Conservation (phyloP, 64 coral and sea anemone genomes). For the Pocillopora damicornis region DNA sequence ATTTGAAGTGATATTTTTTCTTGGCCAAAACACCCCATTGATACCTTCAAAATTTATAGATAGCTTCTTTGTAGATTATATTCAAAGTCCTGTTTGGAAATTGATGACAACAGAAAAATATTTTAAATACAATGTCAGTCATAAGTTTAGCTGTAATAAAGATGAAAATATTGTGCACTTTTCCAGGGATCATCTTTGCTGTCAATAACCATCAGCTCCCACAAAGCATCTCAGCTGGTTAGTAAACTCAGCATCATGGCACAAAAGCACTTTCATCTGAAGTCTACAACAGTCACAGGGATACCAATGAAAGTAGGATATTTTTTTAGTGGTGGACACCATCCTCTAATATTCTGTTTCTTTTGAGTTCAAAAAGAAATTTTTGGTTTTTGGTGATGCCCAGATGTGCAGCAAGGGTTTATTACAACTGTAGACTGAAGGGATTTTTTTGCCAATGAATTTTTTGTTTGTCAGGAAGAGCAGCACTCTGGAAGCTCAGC, state of each 20-base stretch:
- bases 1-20: too few species aligned
- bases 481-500: slow-evolving; percentile 96
- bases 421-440: background rate
- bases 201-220: slow-evolving; percentile 45
- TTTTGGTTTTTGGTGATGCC: background rate
- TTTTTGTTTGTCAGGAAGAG: slow-evolving; percentile 65
- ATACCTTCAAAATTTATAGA: too few species aligned
- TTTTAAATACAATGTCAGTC: too few species aligned
- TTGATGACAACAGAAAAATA: too few species aligned
- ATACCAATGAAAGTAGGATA: slow-evolving; percentile 91
- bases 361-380: background rate
- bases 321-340: background rate
- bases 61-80: too few species aligned
- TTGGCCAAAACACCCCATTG: too few species aligned
- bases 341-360: background rate
- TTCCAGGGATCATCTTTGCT: slow-evolving; percentile 46
- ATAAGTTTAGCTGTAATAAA: background rate
- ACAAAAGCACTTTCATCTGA: slow-evolving; percentile 90
- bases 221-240: slow-evolving; percentile 81
- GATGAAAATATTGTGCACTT: background rate
- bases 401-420: too few species aligned
- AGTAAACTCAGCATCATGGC: slow-evolving; percentile 59
- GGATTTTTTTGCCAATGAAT: background rate
- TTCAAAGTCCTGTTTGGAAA: too few species aligned
- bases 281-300: slow-evolving; percentile 93